These are phyloP conservation scores for Imbricaverruca yamaguchii DNA, from an alignment of 2,888 invertebrate genomes.

Conservation along the genomic window DNA sequence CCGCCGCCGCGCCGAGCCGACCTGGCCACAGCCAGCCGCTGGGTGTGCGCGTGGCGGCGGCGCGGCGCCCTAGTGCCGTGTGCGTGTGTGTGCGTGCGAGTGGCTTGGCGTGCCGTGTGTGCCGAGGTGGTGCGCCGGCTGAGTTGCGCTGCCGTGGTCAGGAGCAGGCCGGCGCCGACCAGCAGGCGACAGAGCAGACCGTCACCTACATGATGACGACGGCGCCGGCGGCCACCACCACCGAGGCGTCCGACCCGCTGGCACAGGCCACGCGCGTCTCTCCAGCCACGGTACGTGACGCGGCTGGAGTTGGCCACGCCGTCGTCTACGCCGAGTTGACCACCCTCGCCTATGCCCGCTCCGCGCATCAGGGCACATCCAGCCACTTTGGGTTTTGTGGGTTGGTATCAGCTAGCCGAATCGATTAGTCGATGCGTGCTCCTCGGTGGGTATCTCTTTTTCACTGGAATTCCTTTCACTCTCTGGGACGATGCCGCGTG, in stretches of 20 bases:
- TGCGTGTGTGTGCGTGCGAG: background rate
- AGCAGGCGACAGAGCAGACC: constrained; percentile 24
- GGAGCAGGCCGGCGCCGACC: background rate
- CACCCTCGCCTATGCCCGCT: no score
- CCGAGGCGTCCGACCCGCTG: constrained; percentile 43
- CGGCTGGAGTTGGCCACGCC: no score
- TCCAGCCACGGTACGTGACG: constrained; percentile 76
- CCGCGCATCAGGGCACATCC: no score
- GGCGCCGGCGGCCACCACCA: constrained; percentile 4
- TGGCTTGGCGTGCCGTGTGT: background rate
- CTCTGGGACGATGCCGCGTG: no score
- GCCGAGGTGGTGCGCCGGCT: background rate
- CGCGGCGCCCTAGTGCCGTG: background rate
- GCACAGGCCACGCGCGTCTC: constrained; percentile 75
- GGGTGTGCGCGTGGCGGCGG: background rate
- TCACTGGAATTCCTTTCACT: no score
- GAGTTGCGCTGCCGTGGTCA: background rate
- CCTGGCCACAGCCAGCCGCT: no score
- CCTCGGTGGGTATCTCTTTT: no score
- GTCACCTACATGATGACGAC: constrained; percentile 31
- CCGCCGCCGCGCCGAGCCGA: no score
- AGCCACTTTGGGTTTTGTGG: no score
- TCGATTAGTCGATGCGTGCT: no score
- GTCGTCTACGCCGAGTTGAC: no score
- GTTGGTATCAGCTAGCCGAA: no score